Conservation (phyloP, 53 echinoderm and acorn worm genomes). For the Astropecten irregularis region DNA sequence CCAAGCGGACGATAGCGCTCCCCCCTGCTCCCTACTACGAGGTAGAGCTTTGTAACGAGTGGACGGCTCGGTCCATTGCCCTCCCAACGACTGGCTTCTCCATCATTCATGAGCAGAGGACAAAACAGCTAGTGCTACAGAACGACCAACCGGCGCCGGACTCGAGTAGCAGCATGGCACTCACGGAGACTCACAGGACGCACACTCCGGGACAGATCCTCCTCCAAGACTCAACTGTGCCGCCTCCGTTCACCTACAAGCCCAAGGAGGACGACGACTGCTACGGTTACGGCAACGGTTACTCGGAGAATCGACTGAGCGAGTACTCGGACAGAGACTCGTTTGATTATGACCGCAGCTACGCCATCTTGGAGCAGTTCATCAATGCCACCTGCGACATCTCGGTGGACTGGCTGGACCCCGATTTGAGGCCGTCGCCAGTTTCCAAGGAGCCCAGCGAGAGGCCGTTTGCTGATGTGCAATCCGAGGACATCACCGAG, state of each 20-base stretch:
- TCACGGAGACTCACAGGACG: conserved; percentile 38
- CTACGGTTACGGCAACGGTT: conserved; percentile 34
- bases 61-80: conserved; percentile 71
- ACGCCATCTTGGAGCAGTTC: conserved; percentile 81
- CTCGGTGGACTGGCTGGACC: conserved; percentile 69
- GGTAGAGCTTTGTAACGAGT: conserved; percentile 82
- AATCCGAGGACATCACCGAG: neutral
- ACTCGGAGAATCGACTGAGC: conserved; percentile 42
- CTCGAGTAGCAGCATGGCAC: conserved; percentile 52
- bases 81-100: conserved; percentile 55
- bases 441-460: conserved; percentile 38
- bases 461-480: conserved; percentile 28
- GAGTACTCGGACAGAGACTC: conserved; percentile 64
- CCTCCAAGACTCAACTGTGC: conserved; percentile 87
- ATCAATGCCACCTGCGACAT: conserved; percentile 87
- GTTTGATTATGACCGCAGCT: conserved; percentile 62
- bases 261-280: conserved; percentile 60
- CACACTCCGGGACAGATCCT: conserved; percentile 80
- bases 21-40: conserved; percentile 98
- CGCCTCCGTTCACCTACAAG: conserved; percentile 86
- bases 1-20: conserved; percentile 75
- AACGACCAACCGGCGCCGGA: conserved; percentile 63
- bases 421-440: conserved; percentile 46
- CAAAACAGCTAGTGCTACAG: conserved; percentile 22
- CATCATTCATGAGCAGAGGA: conserved; percentile 45